Conservation (phyloP, 2,113 vertebrate species). For the Chitala chitala region DNA sequence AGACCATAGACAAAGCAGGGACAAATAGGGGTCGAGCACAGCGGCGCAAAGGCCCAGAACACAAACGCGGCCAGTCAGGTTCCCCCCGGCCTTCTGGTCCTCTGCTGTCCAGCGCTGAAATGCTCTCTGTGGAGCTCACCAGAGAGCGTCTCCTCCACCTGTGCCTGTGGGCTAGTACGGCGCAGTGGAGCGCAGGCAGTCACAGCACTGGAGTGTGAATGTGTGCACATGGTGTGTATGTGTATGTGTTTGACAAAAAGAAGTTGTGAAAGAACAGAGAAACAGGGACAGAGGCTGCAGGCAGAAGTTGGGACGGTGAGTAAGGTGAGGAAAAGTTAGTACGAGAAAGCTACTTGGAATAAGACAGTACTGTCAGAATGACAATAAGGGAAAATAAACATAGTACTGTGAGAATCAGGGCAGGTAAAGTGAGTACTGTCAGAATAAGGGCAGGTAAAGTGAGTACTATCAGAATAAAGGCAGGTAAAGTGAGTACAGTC, state of each 20-base stretch:
- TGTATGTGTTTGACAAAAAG: not conserved
- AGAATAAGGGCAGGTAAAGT: too few species aligned
- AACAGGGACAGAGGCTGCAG: not conserved
- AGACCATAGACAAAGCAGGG: constrained; percentile 29
- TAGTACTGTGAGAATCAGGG: too few species aligned
- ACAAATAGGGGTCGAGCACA: constrained; percentile 27
- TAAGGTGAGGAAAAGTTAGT: constrained; percentile 29
- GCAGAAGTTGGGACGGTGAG: constrained; percentile 9
- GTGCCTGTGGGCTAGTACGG: not conserved
- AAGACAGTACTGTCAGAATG: too few species aligned
- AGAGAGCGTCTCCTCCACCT: not conserved
- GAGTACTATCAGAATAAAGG: too few species aligned
- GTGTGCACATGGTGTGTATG: not conserved
- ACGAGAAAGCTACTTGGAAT: too few species aligned
- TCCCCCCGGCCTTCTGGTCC: too few species aligned
- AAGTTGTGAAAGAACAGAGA: too few species aligned
- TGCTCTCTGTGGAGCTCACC: not conserved
- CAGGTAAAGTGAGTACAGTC: too few species aligned
- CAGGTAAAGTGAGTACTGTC: too few species aligned
- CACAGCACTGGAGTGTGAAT: not conserved
- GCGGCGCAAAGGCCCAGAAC: not conserved
- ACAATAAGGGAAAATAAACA: too few species aligned
- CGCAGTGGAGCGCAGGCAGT: not conserved
- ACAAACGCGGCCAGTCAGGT: not conserved
- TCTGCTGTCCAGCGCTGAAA: not conserved